Conservation (phyloP, 2,113 vertebrate species). For the Pantherophis guttatus region DNA sequence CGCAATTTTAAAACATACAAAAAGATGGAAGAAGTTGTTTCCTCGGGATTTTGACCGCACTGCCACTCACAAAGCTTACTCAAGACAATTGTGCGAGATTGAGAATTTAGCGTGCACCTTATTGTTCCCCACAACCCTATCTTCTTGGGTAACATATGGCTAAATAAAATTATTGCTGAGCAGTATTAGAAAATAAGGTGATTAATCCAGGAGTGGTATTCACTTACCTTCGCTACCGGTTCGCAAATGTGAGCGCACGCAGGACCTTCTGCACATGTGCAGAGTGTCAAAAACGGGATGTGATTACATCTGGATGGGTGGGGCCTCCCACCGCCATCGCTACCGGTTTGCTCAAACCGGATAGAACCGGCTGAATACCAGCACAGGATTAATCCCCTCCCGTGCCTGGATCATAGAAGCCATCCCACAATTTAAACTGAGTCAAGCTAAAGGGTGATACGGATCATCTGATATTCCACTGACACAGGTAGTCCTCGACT, state of each 20-base stretch:
- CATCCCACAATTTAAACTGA: neutral
- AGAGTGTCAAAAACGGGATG: no score
- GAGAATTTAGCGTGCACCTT: neutral
- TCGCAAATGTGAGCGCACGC: no score
- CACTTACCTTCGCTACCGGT: no score
- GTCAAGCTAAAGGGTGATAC: neutral
- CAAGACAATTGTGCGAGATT: neutral
- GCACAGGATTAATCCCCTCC: neutral
- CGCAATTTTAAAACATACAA: slow-evolving; percentile 28
- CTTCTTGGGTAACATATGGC: slow-evolving; percentile 57
- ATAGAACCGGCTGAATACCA: no score
- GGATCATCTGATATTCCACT: neutral
- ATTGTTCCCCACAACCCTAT: slow-evolving; percentile 23
- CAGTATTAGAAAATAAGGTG: slow-evolving; percentile 36
- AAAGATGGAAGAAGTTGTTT: slow-evolving; percentile 46
- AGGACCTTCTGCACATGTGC: no score
- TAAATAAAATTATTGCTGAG: slow-evolving; percentile 68
- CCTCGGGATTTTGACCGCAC: slow-evolving; percentile 21
- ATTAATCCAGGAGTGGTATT: neutral
- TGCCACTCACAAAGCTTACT: neutral
- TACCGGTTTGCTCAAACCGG: no score
- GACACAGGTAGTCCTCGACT: neutral
- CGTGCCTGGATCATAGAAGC: slow-evolving; percentile 7
- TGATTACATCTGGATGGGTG: no score
- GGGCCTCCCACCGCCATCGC: no score